Percentiles rank a stretch among this genome's conserved stretches.
Conservation (phyloP, 2,113 vertebrate genomes). For the Canis aureus region DNA sequence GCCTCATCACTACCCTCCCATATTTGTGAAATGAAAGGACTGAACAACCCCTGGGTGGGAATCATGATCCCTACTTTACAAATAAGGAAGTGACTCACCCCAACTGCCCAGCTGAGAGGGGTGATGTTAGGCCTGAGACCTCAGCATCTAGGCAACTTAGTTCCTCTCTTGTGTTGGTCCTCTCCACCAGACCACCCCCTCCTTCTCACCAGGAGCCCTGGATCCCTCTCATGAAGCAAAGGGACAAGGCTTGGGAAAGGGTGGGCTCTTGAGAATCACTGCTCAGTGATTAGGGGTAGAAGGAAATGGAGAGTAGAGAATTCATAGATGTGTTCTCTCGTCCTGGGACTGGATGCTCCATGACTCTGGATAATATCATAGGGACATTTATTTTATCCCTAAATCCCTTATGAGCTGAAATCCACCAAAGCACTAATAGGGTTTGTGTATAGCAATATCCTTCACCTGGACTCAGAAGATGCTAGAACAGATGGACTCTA, state of each 20-base stretch:
- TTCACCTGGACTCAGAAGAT: not conserved
- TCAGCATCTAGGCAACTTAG: not conserved
- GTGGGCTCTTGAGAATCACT: not conserved
- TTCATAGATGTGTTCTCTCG: rapidly evolving
- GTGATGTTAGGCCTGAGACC: not conserved
- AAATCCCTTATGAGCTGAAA: not conserved
- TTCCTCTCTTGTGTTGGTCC: not conserved
- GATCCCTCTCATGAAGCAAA: not conserved
- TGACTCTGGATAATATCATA: not conserved
- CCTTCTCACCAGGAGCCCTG: not conserved
- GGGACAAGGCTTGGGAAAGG: not conserved
- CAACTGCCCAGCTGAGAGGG: not conserved
- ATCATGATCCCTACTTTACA: not conserved
- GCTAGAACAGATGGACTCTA: not conserved
- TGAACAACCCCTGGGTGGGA: not conserved
- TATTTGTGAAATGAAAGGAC: not conserved
- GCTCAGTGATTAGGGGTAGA: not conserved
- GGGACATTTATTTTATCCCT: not conserved
- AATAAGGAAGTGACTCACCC: not conserved
- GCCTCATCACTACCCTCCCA: not conserved
- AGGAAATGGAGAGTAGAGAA: rapidly evolving
- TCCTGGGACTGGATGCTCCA: not conserved
- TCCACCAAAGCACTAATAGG: not conserved
- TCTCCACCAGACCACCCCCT: not conserved
- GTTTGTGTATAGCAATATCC: not conserved